A percentile compares a stretch with the other conserved stretches of the same genome.
Conservation (phyloP, 1,140 invertebrate species). For the Zeugodacus cucurbitae region DNA sequence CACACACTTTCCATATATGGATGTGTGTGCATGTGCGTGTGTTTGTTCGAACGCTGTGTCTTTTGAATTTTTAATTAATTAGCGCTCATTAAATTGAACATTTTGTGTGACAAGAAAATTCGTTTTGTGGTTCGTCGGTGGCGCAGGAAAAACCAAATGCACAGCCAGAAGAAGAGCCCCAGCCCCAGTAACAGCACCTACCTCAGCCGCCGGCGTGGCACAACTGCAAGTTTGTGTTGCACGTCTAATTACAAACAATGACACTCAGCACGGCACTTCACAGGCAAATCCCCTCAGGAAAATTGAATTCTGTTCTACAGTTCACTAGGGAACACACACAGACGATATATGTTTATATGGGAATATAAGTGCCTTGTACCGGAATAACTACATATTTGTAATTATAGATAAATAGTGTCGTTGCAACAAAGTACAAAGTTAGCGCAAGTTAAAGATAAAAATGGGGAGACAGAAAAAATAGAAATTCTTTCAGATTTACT, state of each 20-base stretch:
- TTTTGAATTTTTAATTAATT: slow-evolving; percentile 40
- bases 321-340: neutral
- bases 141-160: neutral
- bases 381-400: neutral
- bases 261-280: neutral
- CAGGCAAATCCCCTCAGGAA: neutral
- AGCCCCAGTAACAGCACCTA: neutral
- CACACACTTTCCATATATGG: neutral
- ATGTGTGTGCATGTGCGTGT: neutral
- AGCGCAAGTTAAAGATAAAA: too few relatives aligned
- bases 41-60: neutral
- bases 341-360: neutral
- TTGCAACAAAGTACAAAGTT: neutral
- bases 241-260: slow-evolving; percentile 32
- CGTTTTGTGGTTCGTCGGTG: slow-evolving; percentile 10
- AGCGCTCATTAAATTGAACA: slow-evolving; percentile 35
- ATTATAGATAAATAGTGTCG: neutral
- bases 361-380: neutral
- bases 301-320: slow-evolving; percentile 24
- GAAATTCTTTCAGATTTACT: too few relatives aligned
- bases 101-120: slow-evolving; percentile 38
- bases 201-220: neutral
- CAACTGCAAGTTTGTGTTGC: neutral
- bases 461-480: too few relatives aligned
- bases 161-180: neutral